phyloP scores from a whole-genome alignment of 2,113 vertebrate species.

The Symphodus melops region DNA sequence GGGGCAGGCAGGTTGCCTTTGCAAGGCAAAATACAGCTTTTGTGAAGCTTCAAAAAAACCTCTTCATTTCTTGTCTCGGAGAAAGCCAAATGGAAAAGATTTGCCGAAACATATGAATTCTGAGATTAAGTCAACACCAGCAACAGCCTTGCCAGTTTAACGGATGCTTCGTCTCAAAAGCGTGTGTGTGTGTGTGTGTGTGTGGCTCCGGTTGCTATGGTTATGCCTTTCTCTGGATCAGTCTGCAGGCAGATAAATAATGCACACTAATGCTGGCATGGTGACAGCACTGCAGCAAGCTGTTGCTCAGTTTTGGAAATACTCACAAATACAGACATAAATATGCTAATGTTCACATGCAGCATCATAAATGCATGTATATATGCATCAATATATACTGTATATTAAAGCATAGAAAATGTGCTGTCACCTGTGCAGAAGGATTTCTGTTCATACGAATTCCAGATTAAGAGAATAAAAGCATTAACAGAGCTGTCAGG shows the following conservation, averaged over 20 bases:
- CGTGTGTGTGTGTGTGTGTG: constrained; percentile 32
- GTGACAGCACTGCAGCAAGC: constrained; percentile 82
- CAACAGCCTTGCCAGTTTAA: constrained; percentile 19
- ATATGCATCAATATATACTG: background rate
- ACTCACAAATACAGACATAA: constrained; percentile 49
- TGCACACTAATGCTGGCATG: constrained; percentile 79
- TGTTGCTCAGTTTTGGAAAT: constrained; percentile 75
- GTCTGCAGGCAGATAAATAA: constrained; percentile 80
- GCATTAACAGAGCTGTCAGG: constrained; percentile 29
- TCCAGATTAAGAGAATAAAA: constrained; percentile 33
- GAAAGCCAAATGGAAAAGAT: constrained; percentile 9
- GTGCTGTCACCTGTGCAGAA: background rate
- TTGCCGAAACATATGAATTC: constrained; percentile 45
- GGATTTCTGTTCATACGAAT: background rate
- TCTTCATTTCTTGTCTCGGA: constrained; percentile 12
- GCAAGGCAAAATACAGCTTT: constrained; percentile 33
- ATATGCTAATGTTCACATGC: constrained; percentile 46
- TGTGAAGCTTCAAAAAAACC: constrained; percentile 13
- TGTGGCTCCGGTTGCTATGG: constrained; percentile 75
- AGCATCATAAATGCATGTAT: background rate
- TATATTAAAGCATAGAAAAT: background rate
- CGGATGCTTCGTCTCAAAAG: constrained; percentile 36
- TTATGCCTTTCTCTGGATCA: constrained; percentile 73
- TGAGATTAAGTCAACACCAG: constrained; percentile 45
- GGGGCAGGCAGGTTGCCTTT: constrained; percentile 1